Percentiles rank a stretch among this genome's conserved stretches.
These are phyloP conservation scores for Edolisoma coerulescens DNA, from an alignment of 2,113 vertebrate genomes.

Conservation along the genomic window DNA sequence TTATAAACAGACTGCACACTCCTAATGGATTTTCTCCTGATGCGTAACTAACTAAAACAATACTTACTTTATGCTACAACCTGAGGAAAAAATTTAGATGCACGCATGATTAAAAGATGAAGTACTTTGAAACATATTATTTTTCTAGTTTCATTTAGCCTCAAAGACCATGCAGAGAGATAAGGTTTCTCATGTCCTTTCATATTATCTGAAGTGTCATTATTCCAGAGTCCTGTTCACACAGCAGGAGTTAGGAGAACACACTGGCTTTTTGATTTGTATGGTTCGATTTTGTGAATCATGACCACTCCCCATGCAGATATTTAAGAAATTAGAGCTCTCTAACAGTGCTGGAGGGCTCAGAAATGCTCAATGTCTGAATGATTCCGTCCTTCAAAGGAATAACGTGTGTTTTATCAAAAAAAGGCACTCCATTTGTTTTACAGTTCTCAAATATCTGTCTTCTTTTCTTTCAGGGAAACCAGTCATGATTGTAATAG, in stretches of 20 bases:
- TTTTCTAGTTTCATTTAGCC: slow-evolving; percentile 42
- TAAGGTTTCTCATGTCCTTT: slow-evolving; percentile 37
- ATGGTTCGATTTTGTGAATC: slow-evolving; percentile 55
- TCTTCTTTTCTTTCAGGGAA: slow-evolving; percentile 80
- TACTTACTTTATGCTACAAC: slow-evolving; percentile 25
- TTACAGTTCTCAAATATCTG: slow-evolving; percentile 32
- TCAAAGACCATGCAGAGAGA: slow-evolving; percentile 27
- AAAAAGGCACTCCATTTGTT: slow-evolving; percentile 1
- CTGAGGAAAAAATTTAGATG: slow-evolving; percentile 3
- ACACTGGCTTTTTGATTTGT: slow-evolving; percentile 61
- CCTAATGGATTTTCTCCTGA: slow-evolving; percentile 42
- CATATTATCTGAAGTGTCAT: slow-evolving; percentile 35
- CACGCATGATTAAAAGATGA: slow-evolving; percentile 23
- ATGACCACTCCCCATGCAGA: slow-evolving; percentile 20
- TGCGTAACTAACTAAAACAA: slow-evolving; percentile 53
- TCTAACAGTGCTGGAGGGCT: slow-evolving; percentile 22
- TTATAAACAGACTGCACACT: background rate
- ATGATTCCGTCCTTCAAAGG: slow-evolving; percentile 22
- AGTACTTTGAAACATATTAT: slow-evolving; percentile 42
- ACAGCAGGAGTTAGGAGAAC: slow-evolving; percentile 33
- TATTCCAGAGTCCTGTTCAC: slow-evolving; percentile 51
- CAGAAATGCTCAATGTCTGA: slow-evolving; percentile 4
- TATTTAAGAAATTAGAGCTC: slow-evolving; percentile 52
- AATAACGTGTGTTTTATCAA: slow-evolving; percentile 24
- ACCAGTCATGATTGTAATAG: slow-evolving; percentile 98